Percentiles rank a stretch among this genome's conserved stretches.
phyloP scores from a whole-genome alignment of 30 jellyfish, hydroid and myxozoan genomes.

The Rhopilema esculentum region DNA sequence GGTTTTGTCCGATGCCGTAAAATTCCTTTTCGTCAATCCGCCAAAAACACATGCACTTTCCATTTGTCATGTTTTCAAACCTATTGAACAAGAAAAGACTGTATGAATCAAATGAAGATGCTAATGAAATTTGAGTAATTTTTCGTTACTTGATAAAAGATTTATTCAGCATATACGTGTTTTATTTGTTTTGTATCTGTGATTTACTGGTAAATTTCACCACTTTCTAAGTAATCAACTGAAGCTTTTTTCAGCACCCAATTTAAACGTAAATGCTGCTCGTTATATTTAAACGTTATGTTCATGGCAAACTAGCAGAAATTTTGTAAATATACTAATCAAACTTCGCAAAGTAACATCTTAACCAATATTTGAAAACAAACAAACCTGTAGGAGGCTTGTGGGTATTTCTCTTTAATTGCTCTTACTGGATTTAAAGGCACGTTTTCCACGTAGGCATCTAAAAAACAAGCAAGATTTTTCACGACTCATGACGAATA shows the following conservation, averaged over 20 bases:
- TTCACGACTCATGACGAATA: background rate
- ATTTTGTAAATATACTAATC: no score
- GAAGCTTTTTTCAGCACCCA: no score
- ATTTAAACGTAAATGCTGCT: no score
- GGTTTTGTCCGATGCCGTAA: slow-evolving; percentile 67
- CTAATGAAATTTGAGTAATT: no score
- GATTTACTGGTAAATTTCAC: no score
- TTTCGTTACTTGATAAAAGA: no score
- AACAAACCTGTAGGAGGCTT: slow-evolving; percentile 70
- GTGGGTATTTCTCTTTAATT: slow-evolving; percentile 52
- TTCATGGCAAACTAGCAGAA: no score
- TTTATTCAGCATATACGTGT: no score
- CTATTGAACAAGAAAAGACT: slow-evolving; percentile 12
- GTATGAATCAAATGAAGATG: background rate
- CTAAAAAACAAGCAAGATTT: slow-evolving; percentile 8
- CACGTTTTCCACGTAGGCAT: slow-evolving; percentile 45
- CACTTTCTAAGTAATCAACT: no score
- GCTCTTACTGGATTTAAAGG: slow-evolving; percentile 79
- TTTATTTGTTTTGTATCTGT: no score
- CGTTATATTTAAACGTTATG: no score
- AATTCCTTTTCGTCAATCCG: slow-evolving; percentile 26
- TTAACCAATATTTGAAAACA: background rate
- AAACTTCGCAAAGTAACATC: no score
- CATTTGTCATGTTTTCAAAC: slow-evolving; percentile 37
- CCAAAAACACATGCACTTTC: slow-evolving; percentile 64